phyloP scores from a whole-genome alignment of 2,113 vertebrate species.

The Parotia lawesii region DNA sequence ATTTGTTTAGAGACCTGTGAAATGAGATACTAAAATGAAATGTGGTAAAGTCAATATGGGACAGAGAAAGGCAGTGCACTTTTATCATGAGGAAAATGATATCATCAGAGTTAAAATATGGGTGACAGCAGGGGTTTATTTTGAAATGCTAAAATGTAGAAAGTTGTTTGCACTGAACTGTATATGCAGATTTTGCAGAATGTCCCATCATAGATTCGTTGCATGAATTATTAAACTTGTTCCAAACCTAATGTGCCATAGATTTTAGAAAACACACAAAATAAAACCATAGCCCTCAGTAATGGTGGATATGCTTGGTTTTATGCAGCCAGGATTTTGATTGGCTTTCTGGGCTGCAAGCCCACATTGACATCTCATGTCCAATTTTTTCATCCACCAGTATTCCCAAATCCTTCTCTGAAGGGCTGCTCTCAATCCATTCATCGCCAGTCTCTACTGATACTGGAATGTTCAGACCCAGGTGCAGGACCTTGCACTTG shows the following conservation, averaged over 20 bases:
- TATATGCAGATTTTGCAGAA: neutral
- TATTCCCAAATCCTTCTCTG: neutral
- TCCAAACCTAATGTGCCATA: neutral
- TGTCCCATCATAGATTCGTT: neutral
- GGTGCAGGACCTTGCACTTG: neutral
- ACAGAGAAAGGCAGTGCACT: neutral
- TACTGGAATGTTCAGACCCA: neutral
- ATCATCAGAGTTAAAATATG: neutral
- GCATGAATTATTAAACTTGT: neutral
- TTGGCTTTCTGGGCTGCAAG: neutral
- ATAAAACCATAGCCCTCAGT: neutral
- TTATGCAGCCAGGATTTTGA: neutral
- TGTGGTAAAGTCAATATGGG: neutral
- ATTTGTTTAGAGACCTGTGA: neutral
- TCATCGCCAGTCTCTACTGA: accelerated
- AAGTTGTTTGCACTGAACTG: neutral
- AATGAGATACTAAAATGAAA: slow-evolving; percentile 14
- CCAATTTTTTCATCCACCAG: neutral
- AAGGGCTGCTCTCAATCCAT: neutral
- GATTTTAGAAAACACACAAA: neutral
- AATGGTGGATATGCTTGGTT: neutral
- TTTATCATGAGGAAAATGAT: neutral
- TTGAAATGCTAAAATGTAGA: neutral
- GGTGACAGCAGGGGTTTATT: neutral
- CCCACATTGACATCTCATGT: neutral